Evolutionary conservation across 2,888 invertebrate genomes (phyloP).

Genomic region (Abrostola triplasia): DNA sequence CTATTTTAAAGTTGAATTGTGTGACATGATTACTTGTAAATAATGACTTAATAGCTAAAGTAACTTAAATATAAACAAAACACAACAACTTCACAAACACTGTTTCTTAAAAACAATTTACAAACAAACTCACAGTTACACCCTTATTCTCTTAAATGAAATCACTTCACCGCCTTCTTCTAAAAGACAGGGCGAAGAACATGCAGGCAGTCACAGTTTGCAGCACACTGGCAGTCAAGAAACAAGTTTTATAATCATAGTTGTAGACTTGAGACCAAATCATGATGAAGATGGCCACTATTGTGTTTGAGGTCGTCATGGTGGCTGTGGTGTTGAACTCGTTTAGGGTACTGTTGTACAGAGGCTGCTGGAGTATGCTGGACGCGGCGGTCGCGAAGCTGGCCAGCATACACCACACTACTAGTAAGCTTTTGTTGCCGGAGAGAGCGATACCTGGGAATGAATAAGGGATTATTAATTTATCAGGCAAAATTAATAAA

Average conservation of each 20-base stretch:
- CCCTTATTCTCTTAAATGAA: not conserved
- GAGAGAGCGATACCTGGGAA: constrained; percentile 79
- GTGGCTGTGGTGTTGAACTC: constrained; percentile 84
- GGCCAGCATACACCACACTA: constrained; percentile 82
- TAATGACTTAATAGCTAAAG: no score
- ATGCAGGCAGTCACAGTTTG: constrained; percentile 75
- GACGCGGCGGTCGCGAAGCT: constrained; percentile 79
- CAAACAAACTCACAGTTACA: not conserved
- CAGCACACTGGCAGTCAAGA: constrained; percentile 76
- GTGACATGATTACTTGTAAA: no score
- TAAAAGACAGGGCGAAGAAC: constrained; percentile 78
- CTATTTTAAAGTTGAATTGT: no score
- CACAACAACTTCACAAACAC: not conserved
- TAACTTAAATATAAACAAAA: no score
- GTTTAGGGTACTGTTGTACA: constrained; percentile 80
- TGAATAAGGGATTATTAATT: not conserved
- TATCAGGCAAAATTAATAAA: not conserved
- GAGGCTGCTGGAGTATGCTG: constrained; percentile 78
- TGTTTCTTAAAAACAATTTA: not conserved
- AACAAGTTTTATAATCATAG: constrained; percentile 78
- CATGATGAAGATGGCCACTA: constrained; percentile 77
- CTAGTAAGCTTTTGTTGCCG: constrained; percentile 73
- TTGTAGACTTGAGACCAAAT: constrained; percentile 76
- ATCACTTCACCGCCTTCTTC: constrained; percentile 68
- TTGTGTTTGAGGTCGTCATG: constrained; percentile 77